A percentile compares a stretch with the other conserved stretches of the same genome.
These are phyloP conservation scores for Malacoraja senta DNA, from an alignment of 2,797 vertebrate species.

Conservation along the genomic window DNA sequence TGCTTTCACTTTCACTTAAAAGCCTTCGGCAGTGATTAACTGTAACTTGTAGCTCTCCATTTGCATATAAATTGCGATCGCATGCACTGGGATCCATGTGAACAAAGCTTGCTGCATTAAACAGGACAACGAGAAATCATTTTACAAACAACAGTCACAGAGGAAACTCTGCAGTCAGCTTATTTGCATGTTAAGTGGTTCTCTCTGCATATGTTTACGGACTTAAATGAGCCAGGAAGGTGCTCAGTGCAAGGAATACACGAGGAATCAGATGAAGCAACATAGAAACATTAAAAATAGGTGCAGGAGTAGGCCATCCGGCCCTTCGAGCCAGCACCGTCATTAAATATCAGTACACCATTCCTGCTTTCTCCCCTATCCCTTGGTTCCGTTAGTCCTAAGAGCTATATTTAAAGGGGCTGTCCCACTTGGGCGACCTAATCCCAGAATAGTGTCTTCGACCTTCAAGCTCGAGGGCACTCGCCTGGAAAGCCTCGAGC, in stretches of 20 bases:
- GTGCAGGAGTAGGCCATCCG: too few relatives aligned
- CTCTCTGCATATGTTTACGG: neutral
- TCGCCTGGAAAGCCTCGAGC: too few relatives aligned
- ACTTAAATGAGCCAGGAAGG: neutral
- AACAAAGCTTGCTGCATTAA: neutral
- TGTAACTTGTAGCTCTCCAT: slow-evolving; percentile 9
- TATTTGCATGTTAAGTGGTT: neutral
- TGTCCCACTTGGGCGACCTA: too few relatives aligned
- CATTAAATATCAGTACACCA: too few relatives aligned
- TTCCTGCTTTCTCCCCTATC: too few relatives aligned
- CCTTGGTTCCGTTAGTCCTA: too few relatives aligned
- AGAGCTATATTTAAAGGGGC: too few relatives aligned
- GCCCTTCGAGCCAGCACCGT: too few relatives aligned
- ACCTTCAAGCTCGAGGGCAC: too few relatives aligned
- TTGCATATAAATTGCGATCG: slow-evolving; percentile 9
- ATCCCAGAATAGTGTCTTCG: too few relatives aligned
- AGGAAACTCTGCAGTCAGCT: neutral
- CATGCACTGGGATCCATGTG: neutral
- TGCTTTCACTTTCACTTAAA: slow-evolving; percentile 30
- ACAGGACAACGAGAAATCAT: neutral
- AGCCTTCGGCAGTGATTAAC: slow-evolving; percentile 32
- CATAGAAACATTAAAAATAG: too few relatives aligned
- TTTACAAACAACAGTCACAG: neutral
- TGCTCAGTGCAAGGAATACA: neutral
- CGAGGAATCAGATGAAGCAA: neutral